phyloP scores from a whole-genome alignment of 2,888 invertebrate genomes.

The Drosophila nigricruria region DNA sequence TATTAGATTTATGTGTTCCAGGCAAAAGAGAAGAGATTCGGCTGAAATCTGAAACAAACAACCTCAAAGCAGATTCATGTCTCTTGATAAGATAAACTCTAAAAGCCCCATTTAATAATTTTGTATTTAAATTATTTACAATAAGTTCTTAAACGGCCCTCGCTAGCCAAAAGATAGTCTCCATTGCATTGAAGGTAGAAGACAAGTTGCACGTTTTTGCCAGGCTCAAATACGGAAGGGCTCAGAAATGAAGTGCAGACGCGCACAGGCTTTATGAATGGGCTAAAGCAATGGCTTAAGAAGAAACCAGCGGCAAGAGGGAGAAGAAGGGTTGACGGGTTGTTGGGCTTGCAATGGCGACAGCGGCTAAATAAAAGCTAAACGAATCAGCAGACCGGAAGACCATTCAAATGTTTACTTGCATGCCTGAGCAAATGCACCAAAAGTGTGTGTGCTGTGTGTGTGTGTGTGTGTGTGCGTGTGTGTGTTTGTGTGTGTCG shows the following conservation, averaged over 20 bases:
- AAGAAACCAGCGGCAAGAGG: not conserved
- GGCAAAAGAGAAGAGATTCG: too few relatives aligned
- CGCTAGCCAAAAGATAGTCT: constrained; percentile 19
- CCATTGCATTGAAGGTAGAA: constrained; percentile 18
- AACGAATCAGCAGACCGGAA: constrained; percentile 77
- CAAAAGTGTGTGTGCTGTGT: constrained; percentile 10
- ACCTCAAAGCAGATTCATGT: too few relatives aligned
- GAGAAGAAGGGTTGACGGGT: not conserved
- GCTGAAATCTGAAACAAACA: too few relatives aligned
- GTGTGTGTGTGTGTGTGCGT: constrained; percentile 8
- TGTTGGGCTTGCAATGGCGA: constrained; percentile 4
- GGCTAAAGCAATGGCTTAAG: constrained; percentile 36
- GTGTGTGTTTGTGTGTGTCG: constrained; percentile 40
- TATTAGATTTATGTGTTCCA: too few relatives aligned
- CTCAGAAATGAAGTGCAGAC: constrained; percentile 45
- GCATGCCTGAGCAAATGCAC: constrained; percentile 45
- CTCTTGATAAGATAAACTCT: too few relatives aligned
- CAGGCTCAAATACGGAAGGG: constrained; percentile 25
- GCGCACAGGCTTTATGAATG: constrained; percentile 56
- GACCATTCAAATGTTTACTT: constrained; percentile 70
- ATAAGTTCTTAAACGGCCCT: constrained; percentile 24
- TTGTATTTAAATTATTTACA: too few relatives aligned
- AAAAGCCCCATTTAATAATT: too few relatives aligned
- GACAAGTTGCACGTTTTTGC: constrained; percentile 31
- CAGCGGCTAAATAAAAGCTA: constrained; percentile 64